Conservation (phyloP, 2,113 vertebrate species). For the Proteles cristata region DNA sequence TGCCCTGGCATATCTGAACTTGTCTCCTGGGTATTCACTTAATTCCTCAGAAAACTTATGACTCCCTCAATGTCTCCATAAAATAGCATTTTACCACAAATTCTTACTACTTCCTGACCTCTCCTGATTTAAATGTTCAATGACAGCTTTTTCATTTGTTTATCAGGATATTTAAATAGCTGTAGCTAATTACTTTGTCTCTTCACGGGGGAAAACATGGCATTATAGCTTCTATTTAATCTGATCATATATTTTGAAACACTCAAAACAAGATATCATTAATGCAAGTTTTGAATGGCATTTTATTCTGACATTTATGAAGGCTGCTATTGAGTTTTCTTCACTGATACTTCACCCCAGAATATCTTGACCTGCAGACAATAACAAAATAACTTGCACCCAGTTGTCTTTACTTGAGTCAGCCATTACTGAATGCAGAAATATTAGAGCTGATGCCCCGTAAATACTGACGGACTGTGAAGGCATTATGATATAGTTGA, state of each 20-base stretch:
- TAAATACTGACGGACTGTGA: not conserved
- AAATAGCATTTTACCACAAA: not conserved
- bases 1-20: constrained; percentile 70
- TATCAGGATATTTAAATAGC: constrained; percentile 5
- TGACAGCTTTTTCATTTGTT: constrained; percentile 19
- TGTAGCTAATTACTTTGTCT: constrained; percentile 56
- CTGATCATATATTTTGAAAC: constrained; percentile 56
- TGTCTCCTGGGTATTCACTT: constrained; percentile 60
- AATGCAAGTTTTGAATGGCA: constrained; percentile 68
- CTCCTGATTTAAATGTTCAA: not conserved
- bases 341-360: not conserved
- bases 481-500: not conserved
- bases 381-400: not conserved
- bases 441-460: not conserved
- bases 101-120: not conserved
- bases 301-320: constrained; percentile 72
- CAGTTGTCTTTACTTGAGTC: not conserved
- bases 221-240: constrained; percentile 49
- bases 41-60: constrained; percentile 47
- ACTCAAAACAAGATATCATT: constrained; percentile 63
- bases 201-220: not conserved
- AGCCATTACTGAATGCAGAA: not conserved
- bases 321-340: constrained; percentile 66
- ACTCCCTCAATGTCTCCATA: constrained; percentile 7
- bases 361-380: constrained; percentile 54